These are phyloP conservation scores for Cherax quadricarinatus DNA, from an alignment of 1,140 invertebrate species.

Conservation along the genomic window DNA sequence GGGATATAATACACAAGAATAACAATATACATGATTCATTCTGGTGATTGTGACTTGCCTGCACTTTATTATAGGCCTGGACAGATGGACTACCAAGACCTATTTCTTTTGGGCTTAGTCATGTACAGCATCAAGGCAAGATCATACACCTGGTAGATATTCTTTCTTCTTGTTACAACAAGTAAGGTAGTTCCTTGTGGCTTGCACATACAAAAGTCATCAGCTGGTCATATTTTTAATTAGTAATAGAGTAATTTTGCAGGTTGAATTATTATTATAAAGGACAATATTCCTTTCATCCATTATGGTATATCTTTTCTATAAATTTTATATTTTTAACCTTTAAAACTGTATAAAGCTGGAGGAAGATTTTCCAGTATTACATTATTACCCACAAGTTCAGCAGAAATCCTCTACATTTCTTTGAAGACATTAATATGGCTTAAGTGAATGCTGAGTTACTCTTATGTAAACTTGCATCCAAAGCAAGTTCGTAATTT, in stretches of 20 bases:
- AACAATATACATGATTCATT: slow-evolving; percentile 35
- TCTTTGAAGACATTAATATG: neutral
- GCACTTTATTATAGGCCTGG: slow-evolving; percentile 34
- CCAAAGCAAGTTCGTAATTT: neutral
- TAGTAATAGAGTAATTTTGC: neutral
- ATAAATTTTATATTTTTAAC: neutral
- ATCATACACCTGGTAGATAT: neutral
- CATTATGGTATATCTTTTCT: neutral
- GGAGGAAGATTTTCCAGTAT: neutral
- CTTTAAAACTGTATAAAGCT: neutral
- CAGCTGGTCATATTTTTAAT: neutral
- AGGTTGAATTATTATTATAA: neutral
- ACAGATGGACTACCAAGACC: slow-evolving; percentile 6
- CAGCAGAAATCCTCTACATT: neutral
- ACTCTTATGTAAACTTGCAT: neutral
- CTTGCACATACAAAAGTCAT: neutral
- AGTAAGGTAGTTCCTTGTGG: neutral
- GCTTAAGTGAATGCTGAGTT: neutral
- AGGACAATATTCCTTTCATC: neutral
- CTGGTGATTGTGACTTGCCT: slow-evolving; percentile 29
- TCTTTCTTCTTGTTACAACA: neutral
- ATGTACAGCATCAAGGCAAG: neutral
- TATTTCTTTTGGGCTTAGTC: neutral
- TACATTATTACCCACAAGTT: neutral
- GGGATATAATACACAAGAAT: slow-evolving; percentile 6